Evolutionary conservation across 2,888 invertebrate species (phyloP).

Genomic region (Ornithoptera alexandrae): DNA sequence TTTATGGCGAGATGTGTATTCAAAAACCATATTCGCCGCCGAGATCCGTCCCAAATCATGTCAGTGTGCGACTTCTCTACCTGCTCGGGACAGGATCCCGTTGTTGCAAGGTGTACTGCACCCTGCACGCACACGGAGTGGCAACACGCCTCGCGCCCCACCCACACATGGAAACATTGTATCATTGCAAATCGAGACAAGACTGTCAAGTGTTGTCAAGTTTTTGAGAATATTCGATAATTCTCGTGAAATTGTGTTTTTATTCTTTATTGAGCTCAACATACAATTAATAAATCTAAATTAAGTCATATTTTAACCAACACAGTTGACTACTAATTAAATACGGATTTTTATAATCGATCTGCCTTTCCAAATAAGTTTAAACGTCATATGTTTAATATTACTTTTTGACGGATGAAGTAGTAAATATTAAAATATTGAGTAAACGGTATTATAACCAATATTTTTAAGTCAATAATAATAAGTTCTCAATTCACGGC

Average conservation of each 20-base stretch:
- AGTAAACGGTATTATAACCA: too few relatives aligned
- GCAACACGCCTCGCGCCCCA: constrained; percentile 38
- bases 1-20: constrained; percentile 31
- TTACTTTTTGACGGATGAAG: too few relatives aligned
- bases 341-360: too few relatives aligned
- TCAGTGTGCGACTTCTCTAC: constrained; percentile 66
- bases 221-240: background rate
- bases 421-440: too few relatives aligned
- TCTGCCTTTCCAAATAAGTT: too few relatives aligned
- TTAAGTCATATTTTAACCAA: too few relatives aligned
- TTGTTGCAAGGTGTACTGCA: constrained; percentile 70
- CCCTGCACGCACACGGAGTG: constrained; percentile 41
- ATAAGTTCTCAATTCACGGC: too few relatives aligned
- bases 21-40: constrained; percentile 61
- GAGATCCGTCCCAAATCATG: constrained; percentile 67
- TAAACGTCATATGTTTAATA: too few relatives aligned
- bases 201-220: constrained; percentile 3
- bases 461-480: too few relatives aligned
- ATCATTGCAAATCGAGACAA: background rate
- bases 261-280: background rate
- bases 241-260: background rate
- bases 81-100: constrained; percentile 70
- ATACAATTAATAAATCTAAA: too few relatives aligned
- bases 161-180: constrained; percentile 39
- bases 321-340: too few relatives aligned